phyloP scores from a whole-genome alignment of 2,888 invertebrate species.

The Protodeltote pygarga region DNA sequence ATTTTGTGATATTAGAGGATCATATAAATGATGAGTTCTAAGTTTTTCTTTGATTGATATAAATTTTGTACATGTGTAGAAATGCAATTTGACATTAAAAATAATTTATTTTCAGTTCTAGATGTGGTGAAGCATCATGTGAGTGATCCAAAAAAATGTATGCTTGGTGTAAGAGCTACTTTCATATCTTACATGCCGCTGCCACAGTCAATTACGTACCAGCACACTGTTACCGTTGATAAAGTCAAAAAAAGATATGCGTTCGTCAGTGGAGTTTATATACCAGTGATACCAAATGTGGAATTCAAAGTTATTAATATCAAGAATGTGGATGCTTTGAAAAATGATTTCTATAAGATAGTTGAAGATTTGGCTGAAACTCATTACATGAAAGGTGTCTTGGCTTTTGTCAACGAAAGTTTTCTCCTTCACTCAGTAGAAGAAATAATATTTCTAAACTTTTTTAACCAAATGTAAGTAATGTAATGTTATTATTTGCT shows the following conservation, averaged over 20 bases:
- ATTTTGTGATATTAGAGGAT: no score
- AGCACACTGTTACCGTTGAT: slow-evolving; percentile 58
- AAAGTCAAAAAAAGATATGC: slow-evolving; percentile 53
- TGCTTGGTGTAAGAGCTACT: slow-evolving; percentile 67
- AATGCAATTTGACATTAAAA: neutral
- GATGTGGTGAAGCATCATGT: slow-evolving; percentile 68
- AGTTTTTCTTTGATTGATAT: no score
- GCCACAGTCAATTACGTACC: slow-evolving; percentile 61
- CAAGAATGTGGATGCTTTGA: slow-evolving; percentile 55
- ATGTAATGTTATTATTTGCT: no score
- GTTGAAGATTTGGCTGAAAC: slow-evolving; percentile 63
- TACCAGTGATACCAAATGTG: slow-evolving; percentile 76
- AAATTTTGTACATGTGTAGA: no score
- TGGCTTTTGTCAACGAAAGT: slow-evolving; percentile 79
- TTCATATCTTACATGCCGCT: slow-evolving; percentile 72
- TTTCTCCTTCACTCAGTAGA: slow-evolving; percentile 72
- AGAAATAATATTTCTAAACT: slow-evolving; percentile 74
- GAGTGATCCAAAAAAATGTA: slow-evolving; percentile 71
- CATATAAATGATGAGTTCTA: no score
- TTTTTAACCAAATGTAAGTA: slow-evolving; percentile 77
- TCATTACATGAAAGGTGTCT: slow-evolving; percentile 69
- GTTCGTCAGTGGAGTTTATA: slow-evolving; percentile 72
- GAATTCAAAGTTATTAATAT: slow-evolving; percentile 71
- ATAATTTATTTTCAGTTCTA: slow-evolving; percentile 67
- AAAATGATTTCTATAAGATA: slow-evolving; percentile 60